phyloP scores from a whole-genome alignment of 92 coral and sea anemone species.

The Phenganax stokvisi region DNA sequence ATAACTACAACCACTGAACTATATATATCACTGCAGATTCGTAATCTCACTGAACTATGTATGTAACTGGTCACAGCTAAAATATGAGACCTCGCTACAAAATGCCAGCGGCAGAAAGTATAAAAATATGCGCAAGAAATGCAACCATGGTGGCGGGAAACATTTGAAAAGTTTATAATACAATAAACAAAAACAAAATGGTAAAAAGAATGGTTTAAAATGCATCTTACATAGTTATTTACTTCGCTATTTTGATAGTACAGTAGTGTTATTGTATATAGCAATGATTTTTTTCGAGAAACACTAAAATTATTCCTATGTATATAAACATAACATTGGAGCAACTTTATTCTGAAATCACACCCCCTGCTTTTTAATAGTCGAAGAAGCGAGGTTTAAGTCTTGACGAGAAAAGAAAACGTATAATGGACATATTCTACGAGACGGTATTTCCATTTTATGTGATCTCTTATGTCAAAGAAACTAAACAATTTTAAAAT shows the following conservation, averaged over 20 bases:
- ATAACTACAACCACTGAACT: too few species aligned
- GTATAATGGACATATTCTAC: conserved; percentile 84
- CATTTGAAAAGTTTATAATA: neutral
- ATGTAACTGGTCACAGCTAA: neutral
- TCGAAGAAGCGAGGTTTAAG: conserved; percentile 90
- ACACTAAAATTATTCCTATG: too few species aligned
- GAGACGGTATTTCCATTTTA: conserved; percentile 59
- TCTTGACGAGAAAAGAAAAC: conserved; percentile 89
- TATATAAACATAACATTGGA: too few species aligned
- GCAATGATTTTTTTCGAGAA: neutral
- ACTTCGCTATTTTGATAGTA: neutral
- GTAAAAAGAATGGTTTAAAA: neutral
- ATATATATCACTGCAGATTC: too few species aligned
- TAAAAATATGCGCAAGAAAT: neutral
- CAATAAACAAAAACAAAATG: neutral
- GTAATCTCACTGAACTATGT: too few species aligned
- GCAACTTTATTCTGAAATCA: neutral
- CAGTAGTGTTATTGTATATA: neutral
- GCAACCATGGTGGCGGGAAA: conserved; percentile 22
- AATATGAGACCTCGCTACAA: conserved; percentile 25
- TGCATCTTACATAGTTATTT: neutral
- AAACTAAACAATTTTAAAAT: neutral
- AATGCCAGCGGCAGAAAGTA: conserved; percentile 42
- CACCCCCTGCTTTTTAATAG: conserved; percentile 37
- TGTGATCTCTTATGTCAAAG: neutral